A percentile compares a stretch with the other conserved stretches of the same genome.
These are phyloP conservation scores for Papilio glaucus DNA, from an alignment of 1,140 invertebrate genomes.

Conservation along the genomic window DNA sequence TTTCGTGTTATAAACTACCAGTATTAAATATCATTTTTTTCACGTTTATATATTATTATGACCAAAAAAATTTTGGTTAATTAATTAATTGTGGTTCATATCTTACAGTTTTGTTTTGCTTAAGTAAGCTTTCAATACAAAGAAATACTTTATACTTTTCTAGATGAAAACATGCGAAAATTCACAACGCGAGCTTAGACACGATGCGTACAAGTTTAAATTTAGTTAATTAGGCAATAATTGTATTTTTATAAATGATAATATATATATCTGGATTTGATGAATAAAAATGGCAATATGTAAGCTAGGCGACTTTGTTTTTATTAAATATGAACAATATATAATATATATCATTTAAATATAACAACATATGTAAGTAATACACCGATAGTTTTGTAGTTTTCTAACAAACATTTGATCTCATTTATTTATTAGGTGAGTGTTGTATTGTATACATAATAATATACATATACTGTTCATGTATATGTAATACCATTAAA, in stretches of 20 bases:
- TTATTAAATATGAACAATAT: not conserved
- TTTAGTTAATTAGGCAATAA: slow-evolving; percentile 28
- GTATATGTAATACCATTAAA: slow-evolving; percentile 46
- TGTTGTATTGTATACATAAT: slow-evolving; percentile 61
- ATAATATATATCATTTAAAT: not conserved
- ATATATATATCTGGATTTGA: slow-evolving; percentile 22
- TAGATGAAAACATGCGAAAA: not conserved
- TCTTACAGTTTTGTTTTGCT: too few species aligned
- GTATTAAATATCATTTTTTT: too few species aligned
- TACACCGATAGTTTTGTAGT: slow-evolving; percentile 6
- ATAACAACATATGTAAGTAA: not conserved
- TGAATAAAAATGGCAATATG: slow-evolving; percentile 6
- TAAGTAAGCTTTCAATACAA: not conserved
- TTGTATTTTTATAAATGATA: slow-evolving; percentile 28
- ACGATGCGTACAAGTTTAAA: not conserved
- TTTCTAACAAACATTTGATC: slow-evolving; percentile 13
- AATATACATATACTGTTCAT: slow-evolving; percentile 45
- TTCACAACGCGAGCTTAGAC: slow-evolving; percentile 26
- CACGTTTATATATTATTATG: too few species aligned
- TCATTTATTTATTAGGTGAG: slow-evolving; percentile 37
- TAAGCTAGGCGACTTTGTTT: not conserved
- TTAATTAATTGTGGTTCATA: too few species aligned
- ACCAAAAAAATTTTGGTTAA: too few species aligned
- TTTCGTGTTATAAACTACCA: too few species aligned
- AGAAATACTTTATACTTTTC: not conserved